These are phyloP conservation scores for Henricia sp. DNA, from an alignment of 53 echinoderm and acorn worm species.

Conservation along the genomic window DNA sequence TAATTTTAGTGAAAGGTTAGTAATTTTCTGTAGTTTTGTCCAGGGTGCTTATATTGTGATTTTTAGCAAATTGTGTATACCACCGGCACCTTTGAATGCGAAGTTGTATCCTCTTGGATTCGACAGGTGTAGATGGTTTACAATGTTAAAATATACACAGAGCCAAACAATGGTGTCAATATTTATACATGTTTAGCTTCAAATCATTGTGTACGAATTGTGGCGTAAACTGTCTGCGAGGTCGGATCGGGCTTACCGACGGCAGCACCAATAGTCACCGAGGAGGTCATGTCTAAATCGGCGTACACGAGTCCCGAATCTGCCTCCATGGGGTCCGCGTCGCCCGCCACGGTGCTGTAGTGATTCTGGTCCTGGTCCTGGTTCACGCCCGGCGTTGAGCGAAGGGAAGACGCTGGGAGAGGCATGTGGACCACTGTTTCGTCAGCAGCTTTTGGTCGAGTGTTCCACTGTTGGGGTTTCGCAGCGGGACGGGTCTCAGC, in stretches of 20 bases:
- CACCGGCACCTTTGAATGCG: too few species aligned
- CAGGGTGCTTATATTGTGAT: too few species aligned
- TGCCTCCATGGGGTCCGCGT: background rate
- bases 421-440: background rate
- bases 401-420: background rate
- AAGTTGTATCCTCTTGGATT: background rate
- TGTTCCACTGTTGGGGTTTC: background rate
- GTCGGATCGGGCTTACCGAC: background rate
- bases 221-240: conserved; percentile 22
- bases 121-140: background rate
- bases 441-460: background rate
- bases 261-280: background rate
- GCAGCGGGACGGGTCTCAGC: background rate
- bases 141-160: background rate
- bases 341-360: background rate
- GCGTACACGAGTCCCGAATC: conserved; percentile 46
- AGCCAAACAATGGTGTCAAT: background rate
- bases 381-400: background rate
- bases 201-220: conserved; percentile 2
- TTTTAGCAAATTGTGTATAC: too few species aligned
- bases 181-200: background rate
- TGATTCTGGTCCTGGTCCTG: background rate
- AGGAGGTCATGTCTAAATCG: conserved; percentile 17
- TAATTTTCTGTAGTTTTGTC: too few species aligned
- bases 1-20: too few species aligned